Evolutionary conservation across 2,888 invertebrate genomes (phyloP), one percentile per base, ranked within the genome.

Genomic region (Ennomos erosarius): DNA sequence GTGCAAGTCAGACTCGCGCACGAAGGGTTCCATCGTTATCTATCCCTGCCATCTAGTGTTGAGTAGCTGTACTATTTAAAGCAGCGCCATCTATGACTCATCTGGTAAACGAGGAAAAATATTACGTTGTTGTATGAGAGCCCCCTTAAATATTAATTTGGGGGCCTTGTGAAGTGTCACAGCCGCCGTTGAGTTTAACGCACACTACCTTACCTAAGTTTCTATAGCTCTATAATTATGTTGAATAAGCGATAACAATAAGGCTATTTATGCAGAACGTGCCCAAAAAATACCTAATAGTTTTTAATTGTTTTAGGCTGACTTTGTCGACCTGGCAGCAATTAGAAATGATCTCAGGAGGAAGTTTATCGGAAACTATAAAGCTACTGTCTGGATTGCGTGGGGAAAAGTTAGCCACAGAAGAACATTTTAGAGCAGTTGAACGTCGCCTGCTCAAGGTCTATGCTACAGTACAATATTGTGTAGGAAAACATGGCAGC

Each of bases 381-480:
- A 89, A 89, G 67, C 44, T 85, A 37, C 71, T 91, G 44, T 92
- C 94, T 61, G 93, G 95, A 36, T 85, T 97, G 52, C 88, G 93
- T 65, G 82, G 80, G 2, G 86, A 90, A 63, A 95, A 94, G 9
- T 81, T 97, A 6, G 93, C 97, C 10, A 95, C 95, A 2, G 93
- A 94, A 52, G 93, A 94, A 43, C 97, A 98, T 85, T 94, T 95
- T 57, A 92, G 93, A 73, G 97, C 97, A 9, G 91, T 98, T 43
- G 96, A 98, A 80, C 90, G 97, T 66, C 91, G 98, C 78, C 82
- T 98, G 39, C 85, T 95, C 51, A 94, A 96, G 68, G 90, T 98
- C 43, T 96, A 96, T 82, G 95, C 96, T 10, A 95, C 96, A 51
- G 94, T 97, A 47, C 95, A 96, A 81, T 94, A 95, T 79, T 98